phyloP scores from a whole-genome alignment of 2,888 invertebrate genomes.

The Hydropsyche betteni region DNA sequence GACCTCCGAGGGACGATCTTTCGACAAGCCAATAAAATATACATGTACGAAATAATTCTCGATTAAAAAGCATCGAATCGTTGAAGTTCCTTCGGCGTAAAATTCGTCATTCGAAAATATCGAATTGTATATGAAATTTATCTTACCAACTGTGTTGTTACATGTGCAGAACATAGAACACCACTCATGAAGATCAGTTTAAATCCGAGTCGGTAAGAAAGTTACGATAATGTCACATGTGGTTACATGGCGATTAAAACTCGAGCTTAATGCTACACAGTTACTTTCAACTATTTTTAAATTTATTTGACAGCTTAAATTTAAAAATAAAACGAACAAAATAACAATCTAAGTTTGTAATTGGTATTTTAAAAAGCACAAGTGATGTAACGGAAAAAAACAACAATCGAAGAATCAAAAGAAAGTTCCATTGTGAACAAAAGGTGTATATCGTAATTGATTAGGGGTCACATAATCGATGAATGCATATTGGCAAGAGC shows the following conservation, averaged over 20 bases:
- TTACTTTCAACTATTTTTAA: no score
- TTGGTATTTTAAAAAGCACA: no score
- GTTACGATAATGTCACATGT: conserved; percentile 41
- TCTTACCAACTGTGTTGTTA: no score
- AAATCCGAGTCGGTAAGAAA: neutral
- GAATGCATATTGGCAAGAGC: neutral
- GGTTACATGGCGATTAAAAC: conserved; percentile 38
- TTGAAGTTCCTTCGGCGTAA: no score
- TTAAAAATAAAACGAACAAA: neutral
- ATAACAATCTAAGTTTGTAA: neutral
- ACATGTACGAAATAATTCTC: neutral
- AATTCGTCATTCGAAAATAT: no score
- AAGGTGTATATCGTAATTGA: neutral
- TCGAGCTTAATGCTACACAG: neutral
- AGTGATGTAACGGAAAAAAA: no score
- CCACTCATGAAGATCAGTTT: conserved; percentile 23
- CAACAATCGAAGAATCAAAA: no score
- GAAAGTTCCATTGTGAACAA: neutral
- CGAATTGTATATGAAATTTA: no score
- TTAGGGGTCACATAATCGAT: no score
- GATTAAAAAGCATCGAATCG: no score
- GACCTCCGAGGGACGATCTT: neutral
- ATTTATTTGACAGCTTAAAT: neutral
- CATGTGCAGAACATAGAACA: conserved; percentile 3
- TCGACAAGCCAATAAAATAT: conserved; percentile 6